Evolutionary conservation across 30 jellyfish, hydroid and myxozoan species (phyloP).

Genomic region (Mastigias papua): DNA sequence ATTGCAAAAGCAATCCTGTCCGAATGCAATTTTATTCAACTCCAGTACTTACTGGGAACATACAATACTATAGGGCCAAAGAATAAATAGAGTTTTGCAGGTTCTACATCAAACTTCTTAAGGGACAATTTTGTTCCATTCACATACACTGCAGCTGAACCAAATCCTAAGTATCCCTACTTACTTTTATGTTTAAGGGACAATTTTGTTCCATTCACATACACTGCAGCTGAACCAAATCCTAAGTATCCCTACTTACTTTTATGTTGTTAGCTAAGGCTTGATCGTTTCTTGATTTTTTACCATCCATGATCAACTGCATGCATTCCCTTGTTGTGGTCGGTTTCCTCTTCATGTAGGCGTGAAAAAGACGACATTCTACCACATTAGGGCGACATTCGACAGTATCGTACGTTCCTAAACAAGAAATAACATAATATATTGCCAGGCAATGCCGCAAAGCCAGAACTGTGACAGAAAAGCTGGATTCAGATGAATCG

Average conservation of each 20-base stretch:
- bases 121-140: too few relatives aligned
- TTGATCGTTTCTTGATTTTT: constrained; percentile 77
- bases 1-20: too few relatives aligned
- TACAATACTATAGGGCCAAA: too few relatives aligned
- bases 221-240: neutral
- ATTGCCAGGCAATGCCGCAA: too few relatives aligned
- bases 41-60: too few relatives aligned
- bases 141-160: too few relatives aligned
- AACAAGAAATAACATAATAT: neutral
- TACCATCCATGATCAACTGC: constrained; percentile 52
- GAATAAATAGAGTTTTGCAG: too few relatives aligned
- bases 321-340: constrained; percentile 49
- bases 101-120: too few relatives aligned
- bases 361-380: constrained; percentile 71
- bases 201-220: too few relatives aligned
- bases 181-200: constrained; percentile 73
- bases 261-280: constrained; percentile 63
- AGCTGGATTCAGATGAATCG: too few relatives aligned
- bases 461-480: too few relatives aligned
- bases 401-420: constrained; percentile 74
- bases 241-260: constrained; percentile 17
- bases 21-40: too few relatives aligned
- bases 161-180: neutral
- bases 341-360: constrained; percentile 52
- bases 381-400: constrained; percentile 62